Evolutionary conservation across 2,113 vertebrate genomes (phyloP).

Genomic region (Megaceryle torquata): DNA sequence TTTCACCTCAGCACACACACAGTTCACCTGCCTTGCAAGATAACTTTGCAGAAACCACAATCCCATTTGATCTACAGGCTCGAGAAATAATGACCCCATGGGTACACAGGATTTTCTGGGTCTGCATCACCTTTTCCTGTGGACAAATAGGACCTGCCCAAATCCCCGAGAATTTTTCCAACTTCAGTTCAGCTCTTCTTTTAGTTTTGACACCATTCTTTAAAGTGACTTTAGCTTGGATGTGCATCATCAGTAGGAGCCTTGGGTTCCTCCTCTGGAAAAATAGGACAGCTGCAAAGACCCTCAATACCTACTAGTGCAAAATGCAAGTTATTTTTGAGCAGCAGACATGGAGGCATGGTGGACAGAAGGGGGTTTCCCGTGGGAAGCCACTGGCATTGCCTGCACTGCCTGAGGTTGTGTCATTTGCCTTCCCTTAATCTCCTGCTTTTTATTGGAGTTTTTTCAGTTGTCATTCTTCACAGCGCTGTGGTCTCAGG

Average conservation of each 20-base stretch:
- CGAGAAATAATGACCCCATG: fast-evolving
- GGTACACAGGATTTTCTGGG: fast-evolving
- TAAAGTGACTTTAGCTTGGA: fast-evolving
- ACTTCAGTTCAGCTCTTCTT: not conserved
- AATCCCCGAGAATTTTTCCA: not conserved
- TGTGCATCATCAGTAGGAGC: not conserved
- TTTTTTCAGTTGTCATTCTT: slow-evolving; percentile 1
- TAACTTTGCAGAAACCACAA: not conserved
- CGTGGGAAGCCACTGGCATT: fast-evolving
- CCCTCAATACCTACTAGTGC: not conserved
- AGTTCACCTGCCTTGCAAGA: not conserved
- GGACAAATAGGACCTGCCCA: not conserved
- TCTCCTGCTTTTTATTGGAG: not conserved
- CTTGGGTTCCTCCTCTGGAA: not conserved
- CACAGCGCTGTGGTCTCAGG: slow-evolving; percentile 45
- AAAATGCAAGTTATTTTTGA: not conserved
- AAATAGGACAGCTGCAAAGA: not conserved
- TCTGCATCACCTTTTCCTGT: not conserved
- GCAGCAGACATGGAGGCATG: not conserved
- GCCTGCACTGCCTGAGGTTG: not conserved
- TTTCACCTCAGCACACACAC: not conserved
- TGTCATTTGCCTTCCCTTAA: not conserved
- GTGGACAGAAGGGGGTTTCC: not conserved
- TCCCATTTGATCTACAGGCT: not conserved
- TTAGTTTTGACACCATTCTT: not conserved